These are phyloP conservation scores for Leptura quadrifasciata DNA, from an alignment of 2,888 invertebrate genomes.

Conservation along the genomic window DNA sequence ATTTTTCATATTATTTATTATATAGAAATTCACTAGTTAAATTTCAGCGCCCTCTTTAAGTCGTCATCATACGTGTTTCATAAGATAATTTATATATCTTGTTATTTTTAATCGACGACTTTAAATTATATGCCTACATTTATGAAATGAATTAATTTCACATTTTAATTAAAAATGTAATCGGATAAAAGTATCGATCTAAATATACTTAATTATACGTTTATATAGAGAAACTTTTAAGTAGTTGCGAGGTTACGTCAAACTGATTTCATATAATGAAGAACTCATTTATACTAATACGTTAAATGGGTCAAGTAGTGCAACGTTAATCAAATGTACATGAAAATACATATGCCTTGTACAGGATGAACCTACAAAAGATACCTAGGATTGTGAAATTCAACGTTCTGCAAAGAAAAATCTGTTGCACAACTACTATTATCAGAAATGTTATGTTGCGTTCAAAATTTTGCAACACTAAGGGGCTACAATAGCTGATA, in stretches of 20 bases:
- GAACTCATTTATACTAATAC: conserved; percentile 11
- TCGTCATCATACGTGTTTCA: neutral
- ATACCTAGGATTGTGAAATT: neutral
- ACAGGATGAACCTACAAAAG: neutral
- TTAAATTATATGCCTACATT: neutral
- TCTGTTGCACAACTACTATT: too few relatives aligned
- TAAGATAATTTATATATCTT: neutral
- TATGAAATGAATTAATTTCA: neutral
- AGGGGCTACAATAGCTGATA: too few relatives aligned
- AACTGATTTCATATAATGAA: conserved; percentile 1
- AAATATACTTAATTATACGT: conserved; percentile 3
- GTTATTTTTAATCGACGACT: conserved; percentile 14
- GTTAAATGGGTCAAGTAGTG: conserved; percentile 14
- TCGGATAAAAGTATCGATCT: neutral
- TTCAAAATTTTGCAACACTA: too few relatives aligned
- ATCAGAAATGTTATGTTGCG: too few relatives aligned
- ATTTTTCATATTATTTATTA: too few relatives aligned
- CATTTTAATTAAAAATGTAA: conserved; percentile 13
- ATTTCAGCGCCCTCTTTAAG: neutral
- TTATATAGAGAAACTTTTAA: neutral
- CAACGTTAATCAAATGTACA: neutral
- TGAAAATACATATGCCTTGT: neutral
- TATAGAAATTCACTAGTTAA: neutral
- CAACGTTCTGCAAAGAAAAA: too few relatives aligned
- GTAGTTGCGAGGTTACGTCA: neutral